Conservation (phyloP, 2,888 invertebrate genomes). For the Epinotia brunnichana region DNA sequence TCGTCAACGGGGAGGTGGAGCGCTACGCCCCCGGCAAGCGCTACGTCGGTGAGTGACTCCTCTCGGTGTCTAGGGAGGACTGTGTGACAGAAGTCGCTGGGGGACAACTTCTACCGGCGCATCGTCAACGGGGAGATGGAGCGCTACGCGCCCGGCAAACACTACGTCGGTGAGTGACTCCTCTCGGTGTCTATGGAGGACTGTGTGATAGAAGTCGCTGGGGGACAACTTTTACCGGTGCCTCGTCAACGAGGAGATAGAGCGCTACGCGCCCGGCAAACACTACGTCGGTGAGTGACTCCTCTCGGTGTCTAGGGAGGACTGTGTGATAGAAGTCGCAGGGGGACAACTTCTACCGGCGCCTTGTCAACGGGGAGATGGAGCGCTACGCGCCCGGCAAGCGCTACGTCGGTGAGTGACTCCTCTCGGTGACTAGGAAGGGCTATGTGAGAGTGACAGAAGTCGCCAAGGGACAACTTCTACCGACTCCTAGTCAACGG, state of each 20-base stretch:
- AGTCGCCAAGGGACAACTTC: constrained; percentile 90
- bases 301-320: constrained; percentile 4
- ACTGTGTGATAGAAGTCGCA: constrained; percentile 79
- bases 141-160: constrained; percentile 91
- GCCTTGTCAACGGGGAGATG: constrained; percentile 90
- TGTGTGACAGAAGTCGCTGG: constrained; percentile 83
- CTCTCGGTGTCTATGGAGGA: constrained; percentile 8
- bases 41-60: constrained; percentile 87
- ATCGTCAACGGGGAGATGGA: constrained; percentile 90
- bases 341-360: constrained; percentile 94
- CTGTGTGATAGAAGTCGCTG: constrained; percentile 79
- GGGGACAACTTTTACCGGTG: constrained; percentile 95
- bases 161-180: constrained; percentile 88
- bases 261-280: constrained; percentile 92
- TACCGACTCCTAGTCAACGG: constrained; percentile 92
- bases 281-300: constrained; percentile 88
- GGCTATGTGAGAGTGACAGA: constrained; percentile 51
- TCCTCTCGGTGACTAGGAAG: not conserved
- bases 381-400: constrained; percentile 92
- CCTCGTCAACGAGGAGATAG: constrained; percentile 90
- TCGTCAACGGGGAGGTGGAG: constrained; percentile 90
- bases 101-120: constrained; percentile 94
- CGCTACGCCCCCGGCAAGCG: constrained; percentile 92
- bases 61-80: constrained; percentile 13
- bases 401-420: constrained; percentile 88